These are phyloP conservation scores for Uropetala carovei DNA, from an alignment of 2,888 invertebrate species.

Conservation along the genomic window DNA sequence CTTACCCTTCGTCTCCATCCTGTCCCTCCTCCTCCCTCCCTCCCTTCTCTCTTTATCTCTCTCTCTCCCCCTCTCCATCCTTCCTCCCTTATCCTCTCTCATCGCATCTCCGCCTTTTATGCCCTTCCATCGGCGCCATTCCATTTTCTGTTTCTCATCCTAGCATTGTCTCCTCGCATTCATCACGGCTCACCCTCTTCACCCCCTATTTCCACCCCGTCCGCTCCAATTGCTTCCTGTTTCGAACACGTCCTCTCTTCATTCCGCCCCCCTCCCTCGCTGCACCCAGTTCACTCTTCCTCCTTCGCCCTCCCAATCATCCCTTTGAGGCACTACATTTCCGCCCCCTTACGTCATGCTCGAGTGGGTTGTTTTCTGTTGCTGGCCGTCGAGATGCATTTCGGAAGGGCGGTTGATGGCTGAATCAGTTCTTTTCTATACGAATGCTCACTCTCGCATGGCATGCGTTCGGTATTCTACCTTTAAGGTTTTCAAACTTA, in stretches of 20 bases:
- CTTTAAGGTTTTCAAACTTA: too few species aligned
- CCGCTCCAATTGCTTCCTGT: neutral
- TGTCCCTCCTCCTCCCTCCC: neutral
- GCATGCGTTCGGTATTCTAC: neutral
- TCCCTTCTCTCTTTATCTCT: neutral
- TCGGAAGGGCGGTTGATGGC: neutral
- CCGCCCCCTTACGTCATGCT: neutral
- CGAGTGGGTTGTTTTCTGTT: neutral
- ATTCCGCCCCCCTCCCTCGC: neutral
- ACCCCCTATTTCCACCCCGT: neutral
- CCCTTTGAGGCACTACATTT: neutral
- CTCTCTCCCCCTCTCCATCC: too few species aligned
- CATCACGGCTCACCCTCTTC: too few species aligned
- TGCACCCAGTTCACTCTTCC: neutral
- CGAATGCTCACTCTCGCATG: neutral
- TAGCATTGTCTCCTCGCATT: too few species aligned
- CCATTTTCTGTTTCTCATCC: too few species aligned
- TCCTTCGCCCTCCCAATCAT: neutral
- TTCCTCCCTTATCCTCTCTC: too few species aligned
- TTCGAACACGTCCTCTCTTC: neutral
- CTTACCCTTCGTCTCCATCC: too few species aligned
- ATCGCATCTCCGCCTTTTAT: too few species aligned
- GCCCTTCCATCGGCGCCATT: too few species aligned
- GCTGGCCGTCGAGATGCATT: neutral
- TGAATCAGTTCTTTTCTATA: neutral